Evolutionary conservation across 2,888 invertebrate species (phyloP).

Genomic region (Drepanosiphum platanoidis): DNA sequence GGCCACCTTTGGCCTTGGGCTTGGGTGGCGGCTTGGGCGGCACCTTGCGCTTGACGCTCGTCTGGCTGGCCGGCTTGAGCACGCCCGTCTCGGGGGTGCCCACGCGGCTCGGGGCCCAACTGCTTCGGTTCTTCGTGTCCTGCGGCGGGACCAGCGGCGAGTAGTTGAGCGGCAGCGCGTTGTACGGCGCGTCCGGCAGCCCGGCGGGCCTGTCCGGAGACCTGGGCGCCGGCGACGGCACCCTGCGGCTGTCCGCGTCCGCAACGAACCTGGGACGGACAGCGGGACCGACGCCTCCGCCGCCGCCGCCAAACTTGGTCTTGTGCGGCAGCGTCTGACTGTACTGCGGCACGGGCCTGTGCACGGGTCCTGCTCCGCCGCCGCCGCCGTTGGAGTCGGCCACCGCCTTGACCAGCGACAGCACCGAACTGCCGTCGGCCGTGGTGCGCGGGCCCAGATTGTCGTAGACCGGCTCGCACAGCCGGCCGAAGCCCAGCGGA

Average conservation of each 20-base stretch:
- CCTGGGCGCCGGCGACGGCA: constrained; percentile 38
- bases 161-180: constrained; percentile 47
- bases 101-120: constrained; percentile 67
- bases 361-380: constrained; percentile 56
- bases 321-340: constrained; percentile 63
- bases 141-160: constrained; percentile 66
- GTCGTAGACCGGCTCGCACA: constrained; percentile 82
- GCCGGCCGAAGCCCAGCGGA: constrained; percentile 68
- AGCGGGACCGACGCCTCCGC: not conserved
- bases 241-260: not conserved
- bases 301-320: constrained; percentile 55
- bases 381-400: constrained; percentile 62
- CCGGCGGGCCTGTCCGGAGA: constrained; percentile 24
- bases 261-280: constrained; percentile 6
- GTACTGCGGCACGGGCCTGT: constrained; percentile 61
- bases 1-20: constrained; percentile 80
- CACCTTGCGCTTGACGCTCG: constrained; percentile 70
- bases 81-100: constrained; percentile 63
- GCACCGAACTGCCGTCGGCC: constrained; percentile 77
- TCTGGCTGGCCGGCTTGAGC: constrained; percentile 55
- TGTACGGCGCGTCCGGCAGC: not conserved
- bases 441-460: constrained; percentile 86
- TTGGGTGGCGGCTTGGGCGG: constrained; percentile 87
- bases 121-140: constrained; percentile 66
- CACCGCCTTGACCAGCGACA: constrained; percentile 62